Percentiles rank a stretch among this genome's conserved stretches.
Conservation (phyloP, 2,113 vertebrate species). For the Oreotrochilus melanogaster region DNA sequence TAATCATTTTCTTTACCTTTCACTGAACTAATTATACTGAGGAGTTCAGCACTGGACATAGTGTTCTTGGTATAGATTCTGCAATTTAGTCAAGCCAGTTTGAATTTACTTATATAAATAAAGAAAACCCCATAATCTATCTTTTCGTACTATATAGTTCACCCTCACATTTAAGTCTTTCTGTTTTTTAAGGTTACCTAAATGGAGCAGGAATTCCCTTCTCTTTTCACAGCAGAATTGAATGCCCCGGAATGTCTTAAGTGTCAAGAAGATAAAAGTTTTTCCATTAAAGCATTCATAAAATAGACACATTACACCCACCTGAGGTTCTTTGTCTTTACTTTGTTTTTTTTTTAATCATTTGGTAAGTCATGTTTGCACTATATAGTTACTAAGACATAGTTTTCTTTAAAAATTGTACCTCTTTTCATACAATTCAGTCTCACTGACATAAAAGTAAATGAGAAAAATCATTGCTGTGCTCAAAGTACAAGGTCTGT, state of each 20-base stretch:
- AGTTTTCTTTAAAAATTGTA: background rate
- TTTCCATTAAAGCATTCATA: background rate
- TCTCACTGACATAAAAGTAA: background rate
- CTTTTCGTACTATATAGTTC: background rate
- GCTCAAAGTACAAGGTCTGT: background rate
- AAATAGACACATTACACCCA: background rate
- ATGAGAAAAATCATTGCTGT: background rate
- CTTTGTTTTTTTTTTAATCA: background rate
- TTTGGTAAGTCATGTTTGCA: background rate
- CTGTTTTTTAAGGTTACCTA: background rate
- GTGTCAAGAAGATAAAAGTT: background rate
- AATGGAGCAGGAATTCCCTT: background rate
- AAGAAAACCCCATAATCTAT: accelerated
- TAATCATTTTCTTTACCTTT: background rate
- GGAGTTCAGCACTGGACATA: background rate
- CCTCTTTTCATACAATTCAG: background rate
- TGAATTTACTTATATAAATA: background rate
- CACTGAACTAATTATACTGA: background rate
- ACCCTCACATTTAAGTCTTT: background rate
- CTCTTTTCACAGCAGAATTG: background rate
- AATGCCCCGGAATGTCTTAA: background rate
- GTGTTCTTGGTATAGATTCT: background rate
- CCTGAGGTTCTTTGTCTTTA: background rate
- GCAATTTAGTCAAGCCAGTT: background rate
- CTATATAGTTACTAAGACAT: background rate